Conservation (phyloP, 1,140 invertebrate genomes). For the Anoplolepis gracilipes region DNA sequence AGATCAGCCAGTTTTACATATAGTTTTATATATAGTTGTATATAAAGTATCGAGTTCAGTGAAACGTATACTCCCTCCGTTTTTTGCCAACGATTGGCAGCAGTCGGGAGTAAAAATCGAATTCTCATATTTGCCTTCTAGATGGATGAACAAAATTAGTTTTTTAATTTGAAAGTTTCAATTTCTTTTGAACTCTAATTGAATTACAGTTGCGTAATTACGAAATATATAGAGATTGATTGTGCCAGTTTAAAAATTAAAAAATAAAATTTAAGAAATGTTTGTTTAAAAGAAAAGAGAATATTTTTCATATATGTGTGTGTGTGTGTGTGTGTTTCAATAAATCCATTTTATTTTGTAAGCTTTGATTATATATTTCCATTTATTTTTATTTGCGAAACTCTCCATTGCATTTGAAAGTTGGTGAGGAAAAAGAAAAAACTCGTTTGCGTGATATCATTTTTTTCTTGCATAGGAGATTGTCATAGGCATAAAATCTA, state of each 20-base stretch:
- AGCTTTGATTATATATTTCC: background rate
- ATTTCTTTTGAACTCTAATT: background rate
- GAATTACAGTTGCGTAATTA: constrained; percentile 20
- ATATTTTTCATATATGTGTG: background rate
- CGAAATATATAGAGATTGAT: background rate
- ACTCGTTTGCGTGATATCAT: background rate
- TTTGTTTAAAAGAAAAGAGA: background rate
- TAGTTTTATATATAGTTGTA: too few relatives aligned
- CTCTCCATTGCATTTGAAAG: background rate
- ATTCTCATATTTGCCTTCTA: constrained; percentile 49
- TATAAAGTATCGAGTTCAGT: too few relatives aligned
- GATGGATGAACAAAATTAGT: constrained; percentile 30
- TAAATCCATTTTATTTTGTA: constrained; percentile 37
- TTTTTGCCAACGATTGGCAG: too few relatives aligned
- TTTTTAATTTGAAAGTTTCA: constrained; percentile 9
- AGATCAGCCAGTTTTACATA: constrained; percentile 42
- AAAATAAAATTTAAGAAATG: background rate
- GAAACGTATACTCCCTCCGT: too few relatives aligned
- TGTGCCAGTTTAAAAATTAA: background rate
- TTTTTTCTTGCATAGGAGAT: constrained; percentile 1
- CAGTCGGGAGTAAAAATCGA: too few relatives aligned
- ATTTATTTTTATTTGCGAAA: constrained; percentile 13
- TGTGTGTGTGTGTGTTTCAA: too few relatives aligned
- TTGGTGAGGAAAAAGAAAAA: background rate
- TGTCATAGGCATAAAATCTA: constrained; percentile 5